Evolutionary conservation across 2,888 invertebrate species (phyloP).

Genomic region (Mycalesis mineus): DNA sequence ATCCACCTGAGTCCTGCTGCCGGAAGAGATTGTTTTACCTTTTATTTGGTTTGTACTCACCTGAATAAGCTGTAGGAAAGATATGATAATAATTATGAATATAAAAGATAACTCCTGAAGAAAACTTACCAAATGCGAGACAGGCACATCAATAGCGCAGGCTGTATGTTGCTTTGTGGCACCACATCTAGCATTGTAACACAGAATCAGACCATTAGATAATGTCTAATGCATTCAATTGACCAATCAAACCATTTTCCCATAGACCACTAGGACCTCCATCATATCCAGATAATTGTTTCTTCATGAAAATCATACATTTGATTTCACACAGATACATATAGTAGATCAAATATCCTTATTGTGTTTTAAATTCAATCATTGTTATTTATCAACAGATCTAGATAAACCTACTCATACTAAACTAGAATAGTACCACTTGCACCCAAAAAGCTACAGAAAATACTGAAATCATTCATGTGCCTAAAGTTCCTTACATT

Average conservation of each 20-base stretch:
- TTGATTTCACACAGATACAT: no score
- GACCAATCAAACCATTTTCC: conserved; percentile 18
- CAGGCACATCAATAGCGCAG: conserved; percentile 42
- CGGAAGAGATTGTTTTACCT: not conserved
- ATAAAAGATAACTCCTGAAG: conserved; percentile 22
- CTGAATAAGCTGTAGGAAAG: conserved; percentile 32
- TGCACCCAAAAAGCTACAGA: no score
- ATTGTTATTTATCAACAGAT: no score
- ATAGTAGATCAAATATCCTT: no score
- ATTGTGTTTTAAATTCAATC: no score
- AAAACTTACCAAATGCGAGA: conserved; percentile 54
- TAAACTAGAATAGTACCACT: no score
- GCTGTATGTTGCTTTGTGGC: conserved; percentile 42
- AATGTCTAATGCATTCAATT: conserved; percentile 11
- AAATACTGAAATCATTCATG: no score
- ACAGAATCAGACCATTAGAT: conserved; percentile 72
- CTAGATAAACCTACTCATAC: no score
- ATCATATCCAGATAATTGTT: not conserved
- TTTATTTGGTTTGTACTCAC: not conserved
- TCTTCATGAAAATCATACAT: no score
- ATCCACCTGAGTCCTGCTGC: not conserved
- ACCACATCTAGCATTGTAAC: conserved; percentile 68
- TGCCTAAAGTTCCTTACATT: no score
- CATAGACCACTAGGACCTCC: conserved; percentile 10
- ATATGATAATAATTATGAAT: conserved; percentile 18